Percentiles rank a stretch among this genome's conserved stretches.
Evolutionary conservation across 1,140 invertebrate genomes (phyloP).

Genomic region (Aphelenchoides fujianensis): DNA sequence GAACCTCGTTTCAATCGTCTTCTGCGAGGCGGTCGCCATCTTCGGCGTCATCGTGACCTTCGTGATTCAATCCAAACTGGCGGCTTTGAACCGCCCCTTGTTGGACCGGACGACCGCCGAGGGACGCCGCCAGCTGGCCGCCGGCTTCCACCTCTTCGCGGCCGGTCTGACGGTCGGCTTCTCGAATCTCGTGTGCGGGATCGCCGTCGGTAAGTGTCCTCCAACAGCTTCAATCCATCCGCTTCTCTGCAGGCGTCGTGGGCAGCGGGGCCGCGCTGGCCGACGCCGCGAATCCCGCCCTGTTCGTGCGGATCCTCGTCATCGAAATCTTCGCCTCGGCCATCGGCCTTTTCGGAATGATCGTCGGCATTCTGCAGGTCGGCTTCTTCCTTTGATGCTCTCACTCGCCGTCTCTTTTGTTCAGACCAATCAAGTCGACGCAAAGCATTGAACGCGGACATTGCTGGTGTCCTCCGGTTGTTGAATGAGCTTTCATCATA

Average conservation of each 20-base stretch:
- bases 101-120: not conserved
- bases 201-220: too few species aligned
- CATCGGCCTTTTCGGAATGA: slow-evolving; percentile 95
- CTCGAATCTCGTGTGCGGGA: slow-evolving; percentile 89
- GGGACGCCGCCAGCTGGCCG: slow-evolving; percentile 60
- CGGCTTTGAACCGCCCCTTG: slow-evolving; percentile 28
- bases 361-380: slow-evolving; percentile 92
- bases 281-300: too few species aligned
- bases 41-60: slow-evolving; percentile 95
- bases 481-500: too few species aligned
- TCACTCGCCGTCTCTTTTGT: too few species aligned
- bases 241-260: slow-evolving; percentile 90
- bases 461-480: too few species aligned
- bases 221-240: too few species aligned
- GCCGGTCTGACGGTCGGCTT: slow-evolving; percentile 86
- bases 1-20: too few species aligned
- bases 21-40: too few species aligned
- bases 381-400: too few species aligned
- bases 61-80: slow-evolving; percentile 81
- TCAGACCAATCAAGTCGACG: too few species aligned
- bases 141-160: slow-evolving; percentile 91
- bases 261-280: slow-evolving; percentile 89
- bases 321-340: too few species aligned
- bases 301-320: slow-evolving; percentile 95
- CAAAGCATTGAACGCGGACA: too few species aligned